Evolutionary conservation across 2,797 vertebrate genomes (phyloP), one percentile per base, ranked within the genome.

Genomic region (Coregonus sp.): DNA sequence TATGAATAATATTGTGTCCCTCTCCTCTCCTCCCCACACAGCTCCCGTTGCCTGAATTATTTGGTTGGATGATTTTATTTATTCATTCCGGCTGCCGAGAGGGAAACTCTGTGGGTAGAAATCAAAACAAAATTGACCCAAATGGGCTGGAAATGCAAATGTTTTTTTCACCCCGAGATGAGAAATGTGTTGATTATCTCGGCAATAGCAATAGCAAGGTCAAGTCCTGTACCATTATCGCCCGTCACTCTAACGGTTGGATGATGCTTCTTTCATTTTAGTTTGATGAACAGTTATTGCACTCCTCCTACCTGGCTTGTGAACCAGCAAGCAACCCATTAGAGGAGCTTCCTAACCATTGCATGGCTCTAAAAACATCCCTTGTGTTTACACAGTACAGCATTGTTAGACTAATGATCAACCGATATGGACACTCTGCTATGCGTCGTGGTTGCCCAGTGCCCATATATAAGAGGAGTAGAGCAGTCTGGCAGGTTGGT

Each of bases 91-190:
- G 29, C 74, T 73, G 74, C 75, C 15, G 37, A 52, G 51, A 67
- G 20, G 54, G 51, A 63, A 54, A 65, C 56, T 80, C 63, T 75
- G 74, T 77, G 74, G 72, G 70, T 66, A 65, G 74, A 70, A 70
- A 78, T 75, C 51, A 56, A 65, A 70, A 73, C 51, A 61, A 69
- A 68, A 76, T 79, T 68, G 73, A 75, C 77, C 25, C 35, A 75
- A 61, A 65, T 81, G 54, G 37, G 35, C 9, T 59, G 4, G 18
- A 65, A n/a, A 11, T 79, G 75, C 71, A 63, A 75, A 67, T 67
- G 40, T 5, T 61, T 51, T 61, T 61, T 25, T 14, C 51, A 14
- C 29, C 9, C 4, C 0, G 31, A 20, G 52, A 73, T 56, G 25
- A 56, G 47, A 54, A 7, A 18, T 56, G 51, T 15, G 20, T 59